Evolutionary conservation across 2,113 vertebrate genomes (phyloP).

Genomic region (Platichthys flesus): DNA sequence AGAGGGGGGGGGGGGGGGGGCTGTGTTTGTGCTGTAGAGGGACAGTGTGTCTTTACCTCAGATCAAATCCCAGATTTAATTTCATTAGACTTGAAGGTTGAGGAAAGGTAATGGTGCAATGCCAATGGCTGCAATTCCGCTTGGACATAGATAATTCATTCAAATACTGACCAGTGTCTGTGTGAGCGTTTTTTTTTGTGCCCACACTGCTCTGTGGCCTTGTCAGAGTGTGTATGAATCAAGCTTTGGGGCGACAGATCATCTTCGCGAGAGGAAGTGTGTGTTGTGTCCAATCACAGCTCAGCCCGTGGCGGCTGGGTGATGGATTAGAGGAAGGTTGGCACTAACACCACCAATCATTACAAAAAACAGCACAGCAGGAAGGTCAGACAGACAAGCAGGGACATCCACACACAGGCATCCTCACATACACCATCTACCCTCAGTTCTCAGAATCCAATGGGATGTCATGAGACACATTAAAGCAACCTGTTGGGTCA

Average conservation of each 20-base stretch:
- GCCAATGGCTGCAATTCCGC: conserved; percentile 19
- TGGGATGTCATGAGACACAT: conserved; percentile 13
- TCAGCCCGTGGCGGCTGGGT: conserved; percentile 58
- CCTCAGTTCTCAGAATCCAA: conserved; percentile 32
- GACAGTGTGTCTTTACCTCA: conserved; percentile 15
- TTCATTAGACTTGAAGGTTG: conserved; percentile 26
- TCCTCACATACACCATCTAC: neutral
- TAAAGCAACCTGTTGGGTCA: conserved; percentile 17
- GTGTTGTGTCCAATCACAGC: conserved; percentile 63
- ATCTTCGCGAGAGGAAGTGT: conserved; percentile 55
- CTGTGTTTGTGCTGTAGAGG: conserved; percentile 20
- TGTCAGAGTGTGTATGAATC: conserved; percentile 64
- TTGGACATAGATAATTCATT: conserved; percentile 16
- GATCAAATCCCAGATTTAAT: conserved; percentile 23
- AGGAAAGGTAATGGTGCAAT: conserved; percentile 1
- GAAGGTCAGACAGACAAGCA: conserved; percentile 47
- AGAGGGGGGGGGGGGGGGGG: conserved; percentile 12
- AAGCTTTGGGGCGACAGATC: conserved; percentile 57
- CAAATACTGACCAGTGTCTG: conserved; percentile 23
- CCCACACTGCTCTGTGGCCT: conserved; percentile 41
- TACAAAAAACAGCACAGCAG: conserved; percentile 31
- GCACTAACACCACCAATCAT: conserved; percentile 59
- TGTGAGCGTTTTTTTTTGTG: conserved; percentile 41
- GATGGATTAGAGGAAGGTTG: conserved; percentile 60
- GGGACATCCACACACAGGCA: conserved; percentile 17